These are phyloP conservation scores for Biston betularia DNA, from an alignment of 2,888 invertebrate genomes.

Conservation along the genomic window DNA sequence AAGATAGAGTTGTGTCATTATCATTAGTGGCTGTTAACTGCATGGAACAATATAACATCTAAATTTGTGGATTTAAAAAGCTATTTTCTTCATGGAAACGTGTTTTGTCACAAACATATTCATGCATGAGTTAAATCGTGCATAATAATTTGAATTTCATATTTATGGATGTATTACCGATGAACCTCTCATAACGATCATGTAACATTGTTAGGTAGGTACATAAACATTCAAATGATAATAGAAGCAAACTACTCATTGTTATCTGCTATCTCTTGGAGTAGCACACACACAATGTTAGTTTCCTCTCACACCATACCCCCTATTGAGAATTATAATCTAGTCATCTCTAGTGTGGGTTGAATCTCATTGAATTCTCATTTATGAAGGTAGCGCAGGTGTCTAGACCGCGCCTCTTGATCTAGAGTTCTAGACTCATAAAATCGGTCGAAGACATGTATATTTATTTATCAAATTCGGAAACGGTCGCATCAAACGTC, in stretches of 20 bases:
- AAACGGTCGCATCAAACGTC: conserved; percentile 37
- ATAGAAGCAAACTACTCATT: conserved; percentile 16
- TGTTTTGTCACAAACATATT: background rate
- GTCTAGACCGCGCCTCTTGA: conserved; percentile 39
- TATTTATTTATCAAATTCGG: conserved; percentile 37
- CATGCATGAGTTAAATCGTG: background rate
- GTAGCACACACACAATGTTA: conserved; percentile 19
- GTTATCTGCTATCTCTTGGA: conserved; percentile 20
- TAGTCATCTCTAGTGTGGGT: conserved; percentile 25
- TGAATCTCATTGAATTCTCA: conserved; percentile 44
- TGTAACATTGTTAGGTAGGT: background rate
- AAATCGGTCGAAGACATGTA: conserved; percentile 36
- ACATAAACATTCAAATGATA: conserved; percentile 15
- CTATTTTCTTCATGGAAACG: no score
- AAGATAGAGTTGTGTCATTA: background rate
- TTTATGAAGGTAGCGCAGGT: conserved; percentile 45
- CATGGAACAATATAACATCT: background rate
- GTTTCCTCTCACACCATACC: conserved; percentile 21
- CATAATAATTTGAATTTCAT: background rate
- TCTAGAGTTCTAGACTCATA: conserved; percentile 40
- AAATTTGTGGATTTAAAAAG: no score
- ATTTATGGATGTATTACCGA: background rate
- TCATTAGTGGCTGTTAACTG: background rate
- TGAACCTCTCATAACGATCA: conserved; percentile 6
- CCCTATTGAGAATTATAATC: conserved; percentile 30